phyloP scores from a whole-genome alignment of 2,888 invertebrate species.

The Zaprionus bogoriensis region DNA sequence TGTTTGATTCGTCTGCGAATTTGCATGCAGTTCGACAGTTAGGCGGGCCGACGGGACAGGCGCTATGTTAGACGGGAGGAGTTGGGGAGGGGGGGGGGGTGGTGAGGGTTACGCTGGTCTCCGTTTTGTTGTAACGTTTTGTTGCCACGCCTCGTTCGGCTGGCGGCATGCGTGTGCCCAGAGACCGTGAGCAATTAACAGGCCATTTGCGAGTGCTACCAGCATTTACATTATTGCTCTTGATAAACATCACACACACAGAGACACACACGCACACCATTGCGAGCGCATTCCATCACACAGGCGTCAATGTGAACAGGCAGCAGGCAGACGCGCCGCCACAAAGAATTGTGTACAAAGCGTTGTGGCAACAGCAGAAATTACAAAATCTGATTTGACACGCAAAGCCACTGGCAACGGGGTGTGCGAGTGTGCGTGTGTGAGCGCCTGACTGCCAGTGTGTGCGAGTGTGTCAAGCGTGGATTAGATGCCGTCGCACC shows the following conservation, averaged over 20 bases:
- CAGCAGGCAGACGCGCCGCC: conserved; percentile 1
- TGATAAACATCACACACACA: conserved; percentile 45
- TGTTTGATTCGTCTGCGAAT: conserved; percentile 43
- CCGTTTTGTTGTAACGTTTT: conserved; percentile 26
- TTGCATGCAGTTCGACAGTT: conserved; percentile 10
- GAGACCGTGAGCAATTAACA: conserved; percentile 53
- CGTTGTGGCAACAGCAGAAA: conserved; percentile 36
- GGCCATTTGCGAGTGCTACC: conserved; percentile 54
- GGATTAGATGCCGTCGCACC: not conserved
- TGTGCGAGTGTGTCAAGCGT: not conserved
- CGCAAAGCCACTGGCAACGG: conserved; percentile 49
- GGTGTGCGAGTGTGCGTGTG: not conserved
- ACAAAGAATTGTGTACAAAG: conserved; percentile 33
- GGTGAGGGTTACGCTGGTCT: not conserved
- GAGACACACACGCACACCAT: not conserved
- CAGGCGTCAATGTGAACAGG: conserved; percentile 31
- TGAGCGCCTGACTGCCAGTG: too few species aligned
- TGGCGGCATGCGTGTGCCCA: not conserved
- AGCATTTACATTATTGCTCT: conserved; percentile 42
- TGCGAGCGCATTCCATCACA: not conserved
- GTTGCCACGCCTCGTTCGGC: conserved; percentile 14
- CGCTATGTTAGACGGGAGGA: too few species aligned
- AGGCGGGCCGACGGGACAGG: not conserved
- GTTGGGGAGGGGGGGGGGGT: not conserved
- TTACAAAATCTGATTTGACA: conserved; percentile 70